Conservation (phyloP, 2,797 vertebrate species). For the Acanthurus leucopareius region DNA sequence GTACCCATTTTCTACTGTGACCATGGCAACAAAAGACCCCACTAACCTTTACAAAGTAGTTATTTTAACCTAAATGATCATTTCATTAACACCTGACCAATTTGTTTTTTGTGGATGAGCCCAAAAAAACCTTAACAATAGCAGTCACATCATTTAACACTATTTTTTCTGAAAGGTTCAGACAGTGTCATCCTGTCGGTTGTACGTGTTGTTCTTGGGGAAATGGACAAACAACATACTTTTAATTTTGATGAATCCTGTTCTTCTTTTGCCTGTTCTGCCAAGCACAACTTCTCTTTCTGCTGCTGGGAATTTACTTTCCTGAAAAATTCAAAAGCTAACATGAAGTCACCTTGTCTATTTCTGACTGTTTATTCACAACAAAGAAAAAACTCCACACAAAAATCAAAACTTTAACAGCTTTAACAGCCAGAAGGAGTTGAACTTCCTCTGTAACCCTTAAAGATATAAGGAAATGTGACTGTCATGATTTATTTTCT, state of each 20-base stretch:
- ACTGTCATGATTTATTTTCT: too few species aligned
- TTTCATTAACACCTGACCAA: too few species aligned
- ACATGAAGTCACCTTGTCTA: neutral
- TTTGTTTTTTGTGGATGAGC: neutral
- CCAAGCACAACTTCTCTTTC: neutral
- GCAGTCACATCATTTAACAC: neutral
- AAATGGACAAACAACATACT: neutral
- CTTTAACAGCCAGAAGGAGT: too few species aligned
- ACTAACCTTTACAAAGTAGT: neutral
- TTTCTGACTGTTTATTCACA: neutral
- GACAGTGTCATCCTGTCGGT: too few species aligned
- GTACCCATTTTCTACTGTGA: too few species aligned
- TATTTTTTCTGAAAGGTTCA: neutral
- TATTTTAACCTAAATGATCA: too few species aligned
- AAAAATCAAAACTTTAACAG: too few species aligned
- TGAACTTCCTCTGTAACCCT: too few species aligned
- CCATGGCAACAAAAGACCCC: too few species aligned
- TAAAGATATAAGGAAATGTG: too few species aligned
- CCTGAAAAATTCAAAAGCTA: neutral
- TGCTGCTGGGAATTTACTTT: neutral
- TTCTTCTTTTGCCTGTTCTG: neutral
- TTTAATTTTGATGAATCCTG: neutral
- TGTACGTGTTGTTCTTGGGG: neutral
- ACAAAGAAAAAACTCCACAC: neutral
- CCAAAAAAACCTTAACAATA: neutral